Conservation (phyloP, 2,113 vertebrate species). For the Alaudala cheleensis region DNA sequence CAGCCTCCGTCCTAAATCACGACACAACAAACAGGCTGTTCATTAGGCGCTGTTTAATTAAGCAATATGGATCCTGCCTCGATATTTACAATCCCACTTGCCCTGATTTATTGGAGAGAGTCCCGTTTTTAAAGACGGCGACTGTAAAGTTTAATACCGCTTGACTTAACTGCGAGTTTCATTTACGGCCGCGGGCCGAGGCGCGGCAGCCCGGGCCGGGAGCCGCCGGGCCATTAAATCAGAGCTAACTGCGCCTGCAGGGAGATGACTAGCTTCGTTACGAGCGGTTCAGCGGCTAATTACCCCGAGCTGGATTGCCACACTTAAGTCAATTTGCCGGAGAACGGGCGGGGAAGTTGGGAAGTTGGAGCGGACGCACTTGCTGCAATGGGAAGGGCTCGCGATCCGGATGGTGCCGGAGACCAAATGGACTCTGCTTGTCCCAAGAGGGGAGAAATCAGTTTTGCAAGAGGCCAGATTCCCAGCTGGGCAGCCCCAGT, state of each 20-base stretch:
- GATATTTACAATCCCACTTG: slow-evolving; percentile 67
- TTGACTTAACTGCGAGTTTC: slow-evolving; percentile 55
- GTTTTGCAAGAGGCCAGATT: neutral
- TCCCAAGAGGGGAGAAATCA: neutral
- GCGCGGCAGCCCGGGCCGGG: neutral
- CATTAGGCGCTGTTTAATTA: slow-evolving; percentile 70
- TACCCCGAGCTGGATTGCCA: slow-evolving; percentile 22
- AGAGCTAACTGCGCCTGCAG: slow-evolving; percentile 49
- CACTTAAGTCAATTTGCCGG: neutral
- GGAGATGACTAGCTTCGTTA: slow-evolving; percentile 52
- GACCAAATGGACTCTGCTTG: fast-evolving
- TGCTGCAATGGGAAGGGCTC: neutral
- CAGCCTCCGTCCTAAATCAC: slow-evolving; percentile 54
- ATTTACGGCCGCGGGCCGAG: slow-evolving; percentile 41
- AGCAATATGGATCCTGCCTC: slow-evolving; percentile 71
- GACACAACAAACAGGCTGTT: slow-evolving; percentile 60
- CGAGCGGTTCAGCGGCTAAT: slow-evolving; percentile 41
- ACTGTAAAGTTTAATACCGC: slow-evolving; percentile 71
- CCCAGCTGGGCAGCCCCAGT: neutral
- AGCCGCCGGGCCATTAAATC: slow-evolving; percentile 60
- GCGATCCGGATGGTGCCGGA: fast-evolving
- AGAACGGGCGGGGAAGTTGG: fast-evolving
- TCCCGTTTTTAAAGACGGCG: slow-evolving; percentile 7
- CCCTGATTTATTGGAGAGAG: slow-evolving; percentile 59
- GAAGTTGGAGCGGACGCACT: fast-evolving